Base-by-base conservation (phyloP, 1,140 invertebrate species). In the Radopholus similis region DNA sequence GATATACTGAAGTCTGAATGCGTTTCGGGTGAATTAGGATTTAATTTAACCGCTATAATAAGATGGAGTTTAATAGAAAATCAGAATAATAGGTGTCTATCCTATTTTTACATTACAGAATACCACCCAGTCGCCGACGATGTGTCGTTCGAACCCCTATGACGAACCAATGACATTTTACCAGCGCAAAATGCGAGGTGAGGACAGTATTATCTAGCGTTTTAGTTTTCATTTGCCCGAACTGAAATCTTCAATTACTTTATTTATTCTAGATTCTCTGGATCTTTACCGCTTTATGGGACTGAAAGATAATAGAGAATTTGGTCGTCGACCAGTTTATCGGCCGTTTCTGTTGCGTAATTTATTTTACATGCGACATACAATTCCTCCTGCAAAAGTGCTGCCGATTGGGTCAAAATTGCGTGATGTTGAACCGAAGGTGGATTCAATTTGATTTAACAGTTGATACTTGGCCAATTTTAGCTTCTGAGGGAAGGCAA, bases 121-220 rank as follows among this genome's bases (percentile, higher is more conserved):
- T 26, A 23, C 9, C 3, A 11, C 47, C 23, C 9, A 26, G 6
- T 21, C 23, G 18, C 9, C n/a, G 47, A 28, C 1, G 3, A 8
- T 4, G 47, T 8, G 30, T 13, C n/a, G 18, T 15, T 21, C 47
- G n/a, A 51, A 51, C 18, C 47, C 47, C 9, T 51, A 26, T 28
- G 47, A 51, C 47, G 47, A 51, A 26, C 6, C 1, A 21, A 62
- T 47, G n/a, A 28, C 23, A n/a, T 32, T 18, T 1, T 60, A 62
- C 40, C 42, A 49, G 21, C 58, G 38, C 8, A 42, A 49, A 49
- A 49, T 62, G 40, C 40, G 40, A 62, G 58, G 58, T 62, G n/a
- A 21, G 6, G 44, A 49, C 44, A 8, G 9, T 18, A 8, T 8
- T 9, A 1, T 15, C 23, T 26, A 26, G 15, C 18, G 44, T 8